phyloP scores from a whole-genome alignment of 2,113 vertebrate genomes.

The Tachysurus fulvidraco region DNA sequence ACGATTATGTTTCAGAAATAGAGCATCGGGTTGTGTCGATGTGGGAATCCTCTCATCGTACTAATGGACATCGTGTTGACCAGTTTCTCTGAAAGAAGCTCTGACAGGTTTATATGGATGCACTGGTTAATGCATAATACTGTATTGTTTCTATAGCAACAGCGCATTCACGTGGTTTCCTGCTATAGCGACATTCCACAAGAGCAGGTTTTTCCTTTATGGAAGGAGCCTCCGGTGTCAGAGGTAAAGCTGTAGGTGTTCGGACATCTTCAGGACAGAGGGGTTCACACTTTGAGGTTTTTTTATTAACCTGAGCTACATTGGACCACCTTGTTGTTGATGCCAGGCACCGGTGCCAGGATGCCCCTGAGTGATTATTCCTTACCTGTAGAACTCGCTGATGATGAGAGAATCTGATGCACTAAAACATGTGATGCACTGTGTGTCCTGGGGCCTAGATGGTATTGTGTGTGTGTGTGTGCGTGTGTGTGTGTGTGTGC shows the following conservation, averaged over 20 bases:
- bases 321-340: neutral
- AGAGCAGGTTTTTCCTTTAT: too few relatives aligned
- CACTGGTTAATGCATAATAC: neutral
- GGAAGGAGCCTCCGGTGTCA: neutral
- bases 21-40: neutral
- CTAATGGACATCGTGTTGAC: neutral
- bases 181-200: too few relatives aligned
- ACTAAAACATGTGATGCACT: neutral
- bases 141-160: neutral
- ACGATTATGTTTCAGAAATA: neutral
- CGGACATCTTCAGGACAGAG: neutral
- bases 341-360: neutral
- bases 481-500: neutral
- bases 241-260: neutral
- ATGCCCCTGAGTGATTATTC: neutral
- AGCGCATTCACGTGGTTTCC: neutral
- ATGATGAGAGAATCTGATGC: constrained; percentile 61
- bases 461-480: constrained; percentile 52
- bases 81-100: too few relatives aligned
- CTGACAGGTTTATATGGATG: too few relatives aligned
- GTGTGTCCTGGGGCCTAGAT: constrained; percentile 61
- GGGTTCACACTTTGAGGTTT: neutral
- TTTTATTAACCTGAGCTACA: too few relatives aligned
- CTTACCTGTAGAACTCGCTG: neutral
- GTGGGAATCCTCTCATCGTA: too few relatives aligned